A percentile compares a stretch with the other conserved stretches of the same genome.
phyloP scores from a whole-genome alignment of 2,113 vertebrate species.

The Sorex araneus region DNA sequence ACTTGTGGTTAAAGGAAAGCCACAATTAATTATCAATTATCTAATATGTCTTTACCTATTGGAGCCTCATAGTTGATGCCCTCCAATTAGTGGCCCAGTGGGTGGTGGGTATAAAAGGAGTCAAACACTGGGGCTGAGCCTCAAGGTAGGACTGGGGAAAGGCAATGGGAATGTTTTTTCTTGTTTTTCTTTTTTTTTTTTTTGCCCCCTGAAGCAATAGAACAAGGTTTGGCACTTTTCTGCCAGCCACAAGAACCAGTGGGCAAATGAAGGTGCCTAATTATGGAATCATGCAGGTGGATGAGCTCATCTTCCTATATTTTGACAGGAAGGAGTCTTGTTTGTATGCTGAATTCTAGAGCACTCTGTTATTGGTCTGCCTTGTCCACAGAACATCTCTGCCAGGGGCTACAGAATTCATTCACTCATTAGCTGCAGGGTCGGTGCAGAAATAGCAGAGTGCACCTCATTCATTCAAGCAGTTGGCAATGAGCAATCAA shows the following conservation, averaged over 20 bases:
- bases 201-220: background rate
- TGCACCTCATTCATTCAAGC: background rate
- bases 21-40: background rate
- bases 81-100: background rate
- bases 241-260: constrained; percentile 54
- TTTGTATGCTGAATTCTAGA: constrained; percentile 39
- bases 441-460: background rate
- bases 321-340: constrained; percentile 2
- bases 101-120: background rate
- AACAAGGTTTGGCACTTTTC: constrained; percentile 1
- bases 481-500: background rate
- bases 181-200: background rate
- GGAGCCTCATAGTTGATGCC: background rate
- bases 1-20: background rate
- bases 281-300: background rate
- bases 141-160: background rate
- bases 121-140: background rate
- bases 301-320: constrained; percentile 34
- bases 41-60: background rate
- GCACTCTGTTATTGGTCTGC: background rate
- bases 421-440: background rate
- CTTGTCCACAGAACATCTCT: background rate
- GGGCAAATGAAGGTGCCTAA: constrained; percentile 43
- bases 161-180: background rate
- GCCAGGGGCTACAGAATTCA: constrained; percentile 28